A percentile compares a stretch with the other conserved stretches of the same genome.
These are phyloP conservation scores for Microctonus brassicae DNA, from an alignment of 2,888 invertebrate genomes.

Conservation along the genomic window DNA sequence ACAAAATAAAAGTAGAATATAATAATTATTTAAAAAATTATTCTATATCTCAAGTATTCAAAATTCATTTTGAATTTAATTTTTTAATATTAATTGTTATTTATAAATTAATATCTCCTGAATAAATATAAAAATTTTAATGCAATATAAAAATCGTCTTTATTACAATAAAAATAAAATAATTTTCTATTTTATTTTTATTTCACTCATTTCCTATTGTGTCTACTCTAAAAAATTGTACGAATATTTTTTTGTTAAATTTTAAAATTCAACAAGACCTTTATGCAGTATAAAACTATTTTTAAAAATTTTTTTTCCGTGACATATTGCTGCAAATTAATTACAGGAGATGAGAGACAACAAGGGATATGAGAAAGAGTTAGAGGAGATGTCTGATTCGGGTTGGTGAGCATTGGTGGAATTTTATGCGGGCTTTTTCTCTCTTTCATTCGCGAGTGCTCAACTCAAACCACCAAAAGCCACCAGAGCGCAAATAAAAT, in stretches of 20 bases:
- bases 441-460: slow-evolving; percentile 36
- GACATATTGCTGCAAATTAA: slow-evolving; percentile 25
- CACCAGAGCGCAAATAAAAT: slow-evolving; percentile 48
- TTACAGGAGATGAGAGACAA: slow-evolving; percentile 11
- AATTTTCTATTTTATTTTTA: not conserved
- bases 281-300: not conserved
- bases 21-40: no score
- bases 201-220: not conserved
- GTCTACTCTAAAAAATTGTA: slow-evolving; percentile 1
- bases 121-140: no score
- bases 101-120: no score
- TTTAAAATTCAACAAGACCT: not conserved
- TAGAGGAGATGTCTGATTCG: slow-evolving; percentile 3
- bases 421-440: slow-evolving; percentile 41
- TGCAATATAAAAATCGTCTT: no score
- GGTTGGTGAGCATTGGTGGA: slow-evolving; percentile 34
- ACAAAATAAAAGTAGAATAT: no score
- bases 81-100: no score
- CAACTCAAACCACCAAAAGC: slow-evolving; percentile 29
- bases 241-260: not conserved
- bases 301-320: slow-evolving; percentile 10
- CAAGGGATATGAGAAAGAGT: not conserved
- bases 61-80: no score
- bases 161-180: not conserved
- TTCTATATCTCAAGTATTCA: no score